Evolutionary conservation across 2,797 vertebrate species (phyloP), one percentile per base, ranked within the genome.

Genomic region (Rhynchonycteris naso): DNA sequence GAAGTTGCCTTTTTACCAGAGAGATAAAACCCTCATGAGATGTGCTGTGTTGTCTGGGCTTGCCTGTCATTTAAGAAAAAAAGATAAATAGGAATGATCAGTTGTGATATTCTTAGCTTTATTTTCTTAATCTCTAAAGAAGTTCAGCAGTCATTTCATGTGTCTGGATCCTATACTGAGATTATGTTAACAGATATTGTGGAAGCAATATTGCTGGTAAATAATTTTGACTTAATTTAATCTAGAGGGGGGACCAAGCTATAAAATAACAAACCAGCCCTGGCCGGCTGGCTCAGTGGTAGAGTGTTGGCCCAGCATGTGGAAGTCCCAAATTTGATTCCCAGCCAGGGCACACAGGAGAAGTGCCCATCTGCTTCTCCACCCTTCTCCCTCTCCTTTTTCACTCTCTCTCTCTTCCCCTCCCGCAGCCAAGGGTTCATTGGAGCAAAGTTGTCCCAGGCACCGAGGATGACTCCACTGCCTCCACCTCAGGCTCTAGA

Each of bases 161-260:
- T 47, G 4, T 90, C 59, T 66, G 50, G 79, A 84, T 90, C 61
- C 85, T 83, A 21, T 68, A 68, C 18, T 61, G 54, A 96, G 28
- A 63, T 91, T n/a, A 10, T 72, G 24, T 79, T 94, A 52, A 74
- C n/a, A 69, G 50, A n/a, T 28, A 58, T 8, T 52, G 2, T 80
- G 12, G 28, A 94, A 91, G 38, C 33, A 50, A 4, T 71, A 56
- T 81, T 93, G 85, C 56, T 26, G 13, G 22, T 87, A 90, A 92
- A 69, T 88, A 63, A 63, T 63, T 89, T 94, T 84, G 33, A 56
- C 22, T 92, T 92, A 63, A 66, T 78, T 87, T 88, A 61, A 56
- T 90, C 83, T 93, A 91, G 58, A 82, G n/a, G 74, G 11, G 6
- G 26, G 21, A 26, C n/a, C 59, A 86, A 14, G 74, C 75, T 88